Evolutionary conservation across 2,888 invertebrate species (phyloP).

Genomic region (Lasioglossum lativentre): DNA sequence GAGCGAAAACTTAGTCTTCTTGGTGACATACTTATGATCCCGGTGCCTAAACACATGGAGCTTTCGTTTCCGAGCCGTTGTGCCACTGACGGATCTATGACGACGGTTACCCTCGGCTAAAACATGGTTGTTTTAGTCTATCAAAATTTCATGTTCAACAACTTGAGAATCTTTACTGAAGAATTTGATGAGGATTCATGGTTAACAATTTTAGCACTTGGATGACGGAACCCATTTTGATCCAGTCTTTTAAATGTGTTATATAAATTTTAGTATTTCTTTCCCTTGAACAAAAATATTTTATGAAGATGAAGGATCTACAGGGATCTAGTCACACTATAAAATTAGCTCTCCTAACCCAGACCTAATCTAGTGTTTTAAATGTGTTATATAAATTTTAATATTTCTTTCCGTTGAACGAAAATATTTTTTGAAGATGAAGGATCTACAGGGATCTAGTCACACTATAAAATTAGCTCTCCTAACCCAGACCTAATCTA

Average conservation of each 20-base stretch:
- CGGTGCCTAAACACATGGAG: slow-evolving; percentile 47
- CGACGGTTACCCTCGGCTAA: background rate
- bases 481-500: too few relatives aligned
- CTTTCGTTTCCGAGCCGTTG: slow-evolving; percentile 35
- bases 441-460: too few relatives aligned
- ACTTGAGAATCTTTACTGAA: too few relatives aligned
- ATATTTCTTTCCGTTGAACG: background rate
- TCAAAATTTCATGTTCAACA: background rate
- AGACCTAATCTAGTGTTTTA: too few relatives aligned
- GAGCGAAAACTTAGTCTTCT: slow-evolving; percentile 58
- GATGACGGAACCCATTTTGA: background rate
- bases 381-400: too few relatives aligned
- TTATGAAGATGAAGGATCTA: background rate
- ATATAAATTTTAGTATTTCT: too few relatives aligned
- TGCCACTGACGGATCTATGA: slow-evolving; percentile 37
- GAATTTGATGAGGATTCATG: background rate
- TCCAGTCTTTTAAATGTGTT: too few relatives aligned
- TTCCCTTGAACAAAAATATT: background rate
- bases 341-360: too few relatives aligned
- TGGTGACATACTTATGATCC: slow-evolving; percentile 52
- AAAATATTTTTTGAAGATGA: background rate
- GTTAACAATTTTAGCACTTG: background rate
- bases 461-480: too few relatives aligned
- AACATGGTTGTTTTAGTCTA: background rate
- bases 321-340: too few relatives aligned